Percentiles rank a stretch among this genome's conserved stretches.
Evolutionary conservation across 2,797 vertebrate species (phyloP).

Genomic region (Pangasius larnaudii): DNA sequence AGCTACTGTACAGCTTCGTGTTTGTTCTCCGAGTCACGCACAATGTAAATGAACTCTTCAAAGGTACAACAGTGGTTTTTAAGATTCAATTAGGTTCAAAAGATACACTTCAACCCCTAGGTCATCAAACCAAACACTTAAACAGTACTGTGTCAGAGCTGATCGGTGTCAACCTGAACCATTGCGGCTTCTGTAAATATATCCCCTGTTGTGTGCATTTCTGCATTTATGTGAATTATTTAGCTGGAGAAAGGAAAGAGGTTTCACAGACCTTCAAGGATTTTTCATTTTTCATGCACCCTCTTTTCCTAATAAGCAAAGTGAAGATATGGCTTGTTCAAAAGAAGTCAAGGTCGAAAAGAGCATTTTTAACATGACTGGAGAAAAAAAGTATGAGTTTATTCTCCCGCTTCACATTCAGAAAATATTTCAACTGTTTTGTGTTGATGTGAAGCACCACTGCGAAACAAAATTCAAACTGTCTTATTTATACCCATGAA

Average conservation of each 20-base stretch:
- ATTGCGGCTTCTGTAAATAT: background rate
- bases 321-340: background rate
- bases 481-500: background rate
- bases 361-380: background rate
- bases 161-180: background rate
- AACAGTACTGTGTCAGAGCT: background rate
- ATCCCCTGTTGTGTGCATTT: background rate
- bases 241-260: background rate
- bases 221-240: background rate
- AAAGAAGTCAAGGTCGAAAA: background rate
- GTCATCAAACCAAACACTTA: background rate
- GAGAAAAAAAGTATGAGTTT: background rate
- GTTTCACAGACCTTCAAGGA: background rate
- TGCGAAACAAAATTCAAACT: background rate
- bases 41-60: background rate
- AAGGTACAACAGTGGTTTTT: background rate
- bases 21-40: background rate
- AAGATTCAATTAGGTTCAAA: background rate
- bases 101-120: background rate
- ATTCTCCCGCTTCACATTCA: background rate
- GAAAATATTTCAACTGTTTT: background rate
- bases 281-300: background rate
- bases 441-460: background rate
- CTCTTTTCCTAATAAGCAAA: background rate
- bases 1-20: background rate